Conservation (phyloP, 2,113 vertebrate genomes). For the Chascanopsetta lugubris region DNA sequence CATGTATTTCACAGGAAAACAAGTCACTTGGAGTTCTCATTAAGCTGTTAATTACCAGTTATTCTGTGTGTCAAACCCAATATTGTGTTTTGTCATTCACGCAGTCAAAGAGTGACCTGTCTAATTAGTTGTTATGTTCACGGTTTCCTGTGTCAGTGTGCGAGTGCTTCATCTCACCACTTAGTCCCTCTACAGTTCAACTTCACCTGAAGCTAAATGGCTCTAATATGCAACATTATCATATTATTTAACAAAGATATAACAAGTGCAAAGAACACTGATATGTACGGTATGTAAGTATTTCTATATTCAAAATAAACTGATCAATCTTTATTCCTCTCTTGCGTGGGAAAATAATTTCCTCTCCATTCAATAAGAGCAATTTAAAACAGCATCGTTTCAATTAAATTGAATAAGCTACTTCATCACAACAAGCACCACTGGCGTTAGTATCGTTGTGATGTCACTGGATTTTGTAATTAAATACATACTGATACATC, state of each 20-base stretch:
- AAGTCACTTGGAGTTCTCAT: slow-evolving; percentile 41
- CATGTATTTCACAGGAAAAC: slow-evolving; percentile 26
- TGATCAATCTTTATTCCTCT: too few relatives aligned
- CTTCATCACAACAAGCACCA: too few relatives aligned
- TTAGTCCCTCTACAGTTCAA: neutral
- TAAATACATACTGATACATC: too few relatives aligned
- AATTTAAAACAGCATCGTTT: too few relatives aligned
- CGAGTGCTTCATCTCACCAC: neutral
- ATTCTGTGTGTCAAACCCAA: slow-evolving; percentile 52
- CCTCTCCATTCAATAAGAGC: too few relatives aligned
- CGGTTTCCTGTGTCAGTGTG: slow-evolving; percentile 31
- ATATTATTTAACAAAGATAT: neutral
- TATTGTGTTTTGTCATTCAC: slow-evolving; percentile 53
- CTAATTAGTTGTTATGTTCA: slow-evolving; percentile 51
- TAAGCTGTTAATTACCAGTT: slow-evolving; percentile 57
- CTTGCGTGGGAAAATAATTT: too few relatives aligned
- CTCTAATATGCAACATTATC: neutral
- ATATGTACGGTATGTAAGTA: too few relatives aligned
- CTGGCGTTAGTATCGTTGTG: too few relatives aligned
- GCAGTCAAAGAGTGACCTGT: slow-evolving; percentile 31
- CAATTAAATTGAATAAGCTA: too few relatives aligned
- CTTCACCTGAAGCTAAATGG: neutral
- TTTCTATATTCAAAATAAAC: too few relatives aligned
- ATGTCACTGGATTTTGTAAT: too few relatives aligned
- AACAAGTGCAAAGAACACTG: neutral